Percentiles rank a stretch among this genome's conserved stretches.
Evolutionary conservation across 2,113 vertebrate genomes (phyloP).

Genomic region (Petromus typicus): DNA sequence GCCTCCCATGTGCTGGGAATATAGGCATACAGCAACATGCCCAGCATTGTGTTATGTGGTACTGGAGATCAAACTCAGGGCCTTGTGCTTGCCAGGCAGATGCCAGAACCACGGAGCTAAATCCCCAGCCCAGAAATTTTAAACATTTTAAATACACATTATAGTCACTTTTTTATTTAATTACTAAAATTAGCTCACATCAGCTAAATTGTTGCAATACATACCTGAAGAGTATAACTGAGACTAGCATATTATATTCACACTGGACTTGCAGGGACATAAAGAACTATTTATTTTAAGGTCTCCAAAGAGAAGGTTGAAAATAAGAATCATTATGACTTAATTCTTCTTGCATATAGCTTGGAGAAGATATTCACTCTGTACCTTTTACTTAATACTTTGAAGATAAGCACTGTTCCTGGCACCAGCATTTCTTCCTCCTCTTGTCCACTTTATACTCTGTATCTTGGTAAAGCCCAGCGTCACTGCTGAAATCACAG

Average conservation of each 20-base stretch:
- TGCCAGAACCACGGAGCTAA: too few relatives aligned
- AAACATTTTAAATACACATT: not conserved
- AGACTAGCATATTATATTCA: not conserved
- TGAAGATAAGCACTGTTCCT: not conserved
- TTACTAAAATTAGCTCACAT: conserved; percentile 34
- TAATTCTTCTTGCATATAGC: not conserved
- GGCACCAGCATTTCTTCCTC: not conserved
- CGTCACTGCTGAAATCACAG: not conserved
- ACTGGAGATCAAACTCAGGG: too few relatives aligned
- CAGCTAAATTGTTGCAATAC: not conserved
- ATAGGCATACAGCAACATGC: too few relatives aligned
- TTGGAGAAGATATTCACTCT: not conserved
- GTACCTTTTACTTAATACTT: not conserved
- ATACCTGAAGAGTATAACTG: not conserved
- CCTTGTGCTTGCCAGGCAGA: too few relatives aligned
- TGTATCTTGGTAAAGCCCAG: not conserved
- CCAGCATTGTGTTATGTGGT: too few relatives aligned
- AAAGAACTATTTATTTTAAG: not conserved
- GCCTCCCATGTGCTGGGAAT: too few relatives aligned
- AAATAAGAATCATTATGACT: not conserved
- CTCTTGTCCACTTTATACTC: not conserved
- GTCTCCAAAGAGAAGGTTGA: not conserved
- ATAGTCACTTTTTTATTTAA: not conserved
- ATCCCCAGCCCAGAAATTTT: too few relatives aligned
- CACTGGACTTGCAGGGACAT: not conserved